A percentile compares a stretch with the other conserved stretches of the same genome.
Conservation (phyloP, 2,888 invertebrate genomes). For the Zaprionus lineosus region DNA sequence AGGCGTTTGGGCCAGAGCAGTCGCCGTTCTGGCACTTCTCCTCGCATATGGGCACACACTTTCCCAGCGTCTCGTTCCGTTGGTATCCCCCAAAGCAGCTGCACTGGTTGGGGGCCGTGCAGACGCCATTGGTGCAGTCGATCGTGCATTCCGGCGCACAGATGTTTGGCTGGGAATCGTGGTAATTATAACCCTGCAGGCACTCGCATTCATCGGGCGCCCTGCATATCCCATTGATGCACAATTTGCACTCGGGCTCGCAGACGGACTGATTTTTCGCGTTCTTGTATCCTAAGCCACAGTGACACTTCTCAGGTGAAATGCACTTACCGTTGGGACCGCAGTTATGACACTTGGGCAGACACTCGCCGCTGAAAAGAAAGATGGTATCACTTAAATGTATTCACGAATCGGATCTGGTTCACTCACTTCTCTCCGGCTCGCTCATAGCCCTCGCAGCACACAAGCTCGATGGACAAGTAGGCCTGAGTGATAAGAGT, state of each 20-base stretch:
- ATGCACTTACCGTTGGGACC: constrained; percentile 73
- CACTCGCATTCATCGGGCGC: constrained; percentile 79
- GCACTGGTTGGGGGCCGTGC: constrained; percentile 85
- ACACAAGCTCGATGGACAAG: constrained; percentile 67
- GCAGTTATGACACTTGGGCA: constrained; percentile 78
- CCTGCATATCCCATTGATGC: constrained; percentile 75
- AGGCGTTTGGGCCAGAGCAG: constrained; percentile 83
- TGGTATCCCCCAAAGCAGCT: constrained; percentile 84
- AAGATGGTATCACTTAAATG: neutral
- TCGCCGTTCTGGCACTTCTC: constrained; percentile 72
- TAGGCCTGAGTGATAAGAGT: constrained; percentile 59
- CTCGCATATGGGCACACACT: constrained; percentile 76
- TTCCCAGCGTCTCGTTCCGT: constrained; percentile 51
- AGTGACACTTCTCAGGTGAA: constrained; percentile 73
- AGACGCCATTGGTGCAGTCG: constrained; percentile 83
- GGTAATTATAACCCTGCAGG: constrained; percentile 56
- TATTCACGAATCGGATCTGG: neutral
- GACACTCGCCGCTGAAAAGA: constrained; percentile 64
- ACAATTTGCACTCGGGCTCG: constrained; percentile 70
- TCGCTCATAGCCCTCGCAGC: constrained; percentile 78
- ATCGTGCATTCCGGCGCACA: constrained; percentile 81
- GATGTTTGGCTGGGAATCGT: constrained; percentile 61
- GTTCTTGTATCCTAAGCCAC: constrained; percentile 73
- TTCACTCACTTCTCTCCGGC: constrained; percentile 58
- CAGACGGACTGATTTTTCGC: constrained; percentile 62